Evolutionary conservation across 2,113 vertebrate species (phyloP), one percentile per base, ranked within the genome.

Genomic region (Mesocricetus auratus): DNA sequence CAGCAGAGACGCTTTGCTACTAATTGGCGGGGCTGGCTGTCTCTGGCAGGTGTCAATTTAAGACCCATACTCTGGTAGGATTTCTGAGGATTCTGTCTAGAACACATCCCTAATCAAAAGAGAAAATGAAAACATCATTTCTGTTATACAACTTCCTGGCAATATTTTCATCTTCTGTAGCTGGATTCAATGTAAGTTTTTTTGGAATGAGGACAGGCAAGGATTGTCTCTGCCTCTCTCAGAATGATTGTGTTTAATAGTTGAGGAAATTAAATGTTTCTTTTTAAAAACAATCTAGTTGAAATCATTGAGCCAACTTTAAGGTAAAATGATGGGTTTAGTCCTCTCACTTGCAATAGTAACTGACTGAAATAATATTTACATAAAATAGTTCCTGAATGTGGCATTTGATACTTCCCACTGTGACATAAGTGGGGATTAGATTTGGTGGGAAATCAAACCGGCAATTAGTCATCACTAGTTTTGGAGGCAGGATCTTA

Each of bases 1-100:
- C 73, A 94, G 56, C n/a, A 94, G 90, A 93, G 94, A 96, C 83
- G 91, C 81, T 93, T 88, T 97, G 88, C 66, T 96, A 82, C 95
- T 97, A 98, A 98, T 97, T 97, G 95, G 75, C 86, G 93, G 96
- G 97, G 75, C 81, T 96, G 89, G 60, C 93, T 97, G 56, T 89
- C 85, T 96, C 93, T 97, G 97, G 96, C 96, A 98, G 97, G 96
- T 98, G 97, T 96, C 94, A 95, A 26, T 98, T 97, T 93, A 97
- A 97, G 96, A 93, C 86, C 78, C 66, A 4, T 42, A 22, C 0
- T 90, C 90, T n/a, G 47, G 39, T n/a, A 93, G 93, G 92, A 97
- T 95, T 96, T 96, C 89, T 68, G 91, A 75, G 94, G 60, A 94
- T 33, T 95, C 62, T 90, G 58, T 45, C 92, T 95, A 96, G 74